Evolutionary conservation across 2,888 invertebrate genomes (phyloP).

Genomic region (Drosophila tripunctata): DNA sequence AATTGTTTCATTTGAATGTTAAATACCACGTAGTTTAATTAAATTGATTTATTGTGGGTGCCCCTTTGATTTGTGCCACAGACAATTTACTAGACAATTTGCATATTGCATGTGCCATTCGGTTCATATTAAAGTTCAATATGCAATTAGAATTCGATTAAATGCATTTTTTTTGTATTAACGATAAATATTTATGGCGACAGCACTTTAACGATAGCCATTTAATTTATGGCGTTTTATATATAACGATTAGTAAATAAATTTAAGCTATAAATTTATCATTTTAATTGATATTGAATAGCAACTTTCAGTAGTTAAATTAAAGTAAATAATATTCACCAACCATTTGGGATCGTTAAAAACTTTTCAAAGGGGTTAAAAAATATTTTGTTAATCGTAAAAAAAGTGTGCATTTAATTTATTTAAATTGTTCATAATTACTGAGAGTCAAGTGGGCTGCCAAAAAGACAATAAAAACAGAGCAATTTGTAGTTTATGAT

Average conservation of each 20-base stretch:
- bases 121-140: conserved; percentile 29
- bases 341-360: neutral
- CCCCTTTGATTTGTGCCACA: conserved; percentile 30
- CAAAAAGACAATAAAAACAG: conserved; percentile 42
- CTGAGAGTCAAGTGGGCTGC: conserved; percentile 48
- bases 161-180: conserved; percentile 25
- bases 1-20: conserved; percentile 70
- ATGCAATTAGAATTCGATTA: conserved; percentile 58
- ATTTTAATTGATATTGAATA: neutral
- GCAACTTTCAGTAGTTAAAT: neutral
- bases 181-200: conserved; percentile 15
- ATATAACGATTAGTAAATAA: neutral
- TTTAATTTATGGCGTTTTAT: conserved; percentile 9
- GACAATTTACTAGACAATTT: conserved; percentile 12
- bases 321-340: neutral
- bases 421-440: conserved; percentile 72
- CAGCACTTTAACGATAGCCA: conserved; percentile 7
- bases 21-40: conserved; percentile 65
- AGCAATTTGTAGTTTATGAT: conserved; percentile 41
- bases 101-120: conserved; percentile 38
- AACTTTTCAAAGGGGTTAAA: neutral
- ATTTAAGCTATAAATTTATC: neutral
- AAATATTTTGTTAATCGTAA: conserved; percentile 8
- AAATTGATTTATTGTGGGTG: conserved; percentile 69
- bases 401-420: conserved; percentile 52